These are phyloP conservation scores for Lypha dubia DNA, from an alignment of 2,888 invertebrate genomes.

Conservation along the genomic window DNA sequence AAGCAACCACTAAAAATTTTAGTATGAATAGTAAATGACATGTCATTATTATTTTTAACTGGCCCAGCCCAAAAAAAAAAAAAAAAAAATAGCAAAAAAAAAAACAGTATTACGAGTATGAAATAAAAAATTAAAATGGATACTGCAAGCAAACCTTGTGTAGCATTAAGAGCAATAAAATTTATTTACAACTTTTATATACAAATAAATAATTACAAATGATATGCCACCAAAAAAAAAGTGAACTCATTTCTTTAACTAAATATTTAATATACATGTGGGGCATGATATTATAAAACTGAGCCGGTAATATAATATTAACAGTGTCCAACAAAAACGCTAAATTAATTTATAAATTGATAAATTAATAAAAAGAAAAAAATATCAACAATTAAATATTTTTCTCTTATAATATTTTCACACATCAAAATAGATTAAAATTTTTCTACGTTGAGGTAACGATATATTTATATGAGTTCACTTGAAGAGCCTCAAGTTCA, in stretches of 20 bases:
- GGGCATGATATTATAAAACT: not conserved
- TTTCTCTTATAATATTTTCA: too few species aligned
- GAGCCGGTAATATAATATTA: not conserved
- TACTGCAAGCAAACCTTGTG: slow-evolving; percentile 28
- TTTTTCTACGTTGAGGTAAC: too few species aligned
- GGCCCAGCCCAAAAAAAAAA: slow-evolving; percentile 63
- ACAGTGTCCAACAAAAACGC: not conserved
- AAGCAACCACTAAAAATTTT: slow-evolving; percentile 57
- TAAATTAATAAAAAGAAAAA: too few species aligned
- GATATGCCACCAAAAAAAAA: slow-evolving; percentile 48
- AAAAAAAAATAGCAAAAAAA: not conserved
- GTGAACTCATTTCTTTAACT: not conserved
- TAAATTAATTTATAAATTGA: too few species aligned
- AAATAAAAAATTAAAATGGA: not conserved
- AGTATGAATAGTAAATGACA: slow-evolving; percentile 54
- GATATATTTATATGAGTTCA: too few species aligned
- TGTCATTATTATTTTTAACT: slow-evolving; percentile 65
- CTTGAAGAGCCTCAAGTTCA: too few species aligned
- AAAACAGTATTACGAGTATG: too few species aligned
- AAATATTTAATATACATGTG: too few species aligned
- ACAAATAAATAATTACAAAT: slow-evolving; percentile 64
- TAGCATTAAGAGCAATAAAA: slow-evolving; percentile 77
- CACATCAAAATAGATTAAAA: too few species aligned
- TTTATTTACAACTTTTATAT: slow-evolving; percentile 78
- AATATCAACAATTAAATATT: too few species aligned